phyloP scores from a whole-genome alignment of 2,888 invertebrate species.

The Atrina japonica region DNA sequence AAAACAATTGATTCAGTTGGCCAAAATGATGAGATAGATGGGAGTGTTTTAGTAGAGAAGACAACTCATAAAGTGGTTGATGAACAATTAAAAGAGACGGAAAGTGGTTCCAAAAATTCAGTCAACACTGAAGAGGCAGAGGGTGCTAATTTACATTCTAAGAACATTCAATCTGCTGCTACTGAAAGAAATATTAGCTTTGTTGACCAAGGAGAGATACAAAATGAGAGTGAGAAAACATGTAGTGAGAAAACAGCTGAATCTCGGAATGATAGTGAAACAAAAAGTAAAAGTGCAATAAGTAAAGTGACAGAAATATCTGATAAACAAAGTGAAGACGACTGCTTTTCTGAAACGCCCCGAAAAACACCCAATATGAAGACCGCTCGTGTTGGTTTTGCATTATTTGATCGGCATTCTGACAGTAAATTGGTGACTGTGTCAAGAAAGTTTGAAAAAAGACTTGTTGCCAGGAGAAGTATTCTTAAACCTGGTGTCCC shows the following conservation, averaged over 20 bases:
- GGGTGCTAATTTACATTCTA: too few species aligned
- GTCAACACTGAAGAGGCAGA: too few species aligned
- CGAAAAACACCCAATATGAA: slow-evolving; percentile 46
- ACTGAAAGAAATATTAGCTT: too few species aligned
- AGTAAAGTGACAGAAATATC: not conserved
- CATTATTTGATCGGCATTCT: slow-evolving; percentile 42
- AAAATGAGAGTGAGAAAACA: too few species aligned
- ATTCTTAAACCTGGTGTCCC: slow-evolving; percentile 49
- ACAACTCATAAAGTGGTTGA: slow-evolving; percentile 13
- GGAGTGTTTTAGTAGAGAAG: not conserved
- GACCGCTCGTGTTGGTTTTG: slow-evolving; percentile 11
- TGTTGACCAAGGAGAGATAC: too few species aligned
- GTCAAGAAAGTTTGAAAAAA: slow-evolving; percentile 54
- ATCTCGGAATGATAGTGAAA: too few species aligned
- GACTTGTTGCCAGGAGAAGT: slow-evolving; percentile 53
- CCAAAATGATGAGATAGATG: not conserved
- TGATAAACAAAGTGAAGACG: not conserved
- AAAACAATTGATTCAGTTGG: slow-evolving; percentile 6
- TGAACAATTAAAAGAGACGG: not conserved
- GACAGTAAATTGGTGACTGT: slow-evolving; percentile 59
- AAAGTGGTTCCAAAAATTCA: not conserved
- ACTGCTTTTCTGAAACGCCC: slow-evolving; percentile 57
- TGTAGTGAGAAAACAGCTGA: too few species aligned
- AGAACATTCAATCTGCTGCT: too few species aligned
- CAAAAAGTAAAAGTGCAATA: slow-evolving; percentile 8